Evolutionary conservation across 1,140 invertebrate genomes (phyloP), one percentile per base, ranked within the genome.

Genomic region (Heliothis virescens): DNA sequence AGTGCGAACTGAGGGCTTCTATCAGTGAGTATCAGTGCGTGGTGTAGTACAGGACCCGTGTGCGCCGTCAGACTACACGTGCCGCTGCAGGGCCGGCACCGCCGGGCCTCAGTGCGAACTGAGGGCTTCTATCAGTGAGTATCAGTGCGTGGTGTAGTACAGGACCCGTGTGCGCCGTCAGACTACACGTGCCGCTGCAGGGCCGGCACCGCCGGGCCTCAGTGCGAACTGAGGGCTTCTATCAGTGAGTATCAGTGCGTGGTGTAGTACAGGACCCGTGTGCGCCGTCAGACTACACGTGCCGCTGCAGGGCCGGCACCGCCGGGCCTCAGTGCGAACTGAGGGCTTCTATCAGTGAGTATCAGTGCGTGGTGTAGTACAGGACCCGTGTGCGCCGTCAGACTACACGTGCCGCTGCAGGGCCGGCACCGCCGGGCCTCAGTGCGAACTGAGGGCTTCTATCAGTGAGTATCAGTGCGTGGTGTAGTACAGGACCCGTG

Each of bases 101-200:
- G 96, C 97, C 83, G 99, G 99, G 79, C 96, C 97, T 85, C 98
- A 97, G 95, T 99, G 99, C 95, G 98, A 99, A 92, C 97, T 98
- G 26, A 86, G 94, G 13, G 90, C 93, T 53, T 92, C 90, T 13
- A 88, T 94, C 34, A n/a, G n/a, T n/a, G n/a, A 92, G 94, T 78
- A 13, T 7, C 12, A 7, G 7, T 18, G 2, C 3, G 21, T 2
- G 21, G 21, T 26, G 21, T 26, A 26, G 2, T 26, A 26, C 21
- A 26, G 21, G 21, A 26, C 1, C 21, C 21, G 21, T n/a, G n/a
- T n/a, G n/a, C n/a, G n/a, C n/a, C n/a, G n/a, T n/a, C n/a, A n/a
- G 97, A 97, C 85, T 99, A 99, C 94, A 96, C 96, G 75, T 99
- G 99, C 94, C 96, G 97, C 87, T 99, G 99, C 94, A 96, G 96